Evolutionary conservation across 30 jellyfish, hydroid and myxozoan genomes (phyloP), one percentile per base, ranked within the genome.

Genomic region (Aurelia aurita complex sp. Pacific): DNA sequence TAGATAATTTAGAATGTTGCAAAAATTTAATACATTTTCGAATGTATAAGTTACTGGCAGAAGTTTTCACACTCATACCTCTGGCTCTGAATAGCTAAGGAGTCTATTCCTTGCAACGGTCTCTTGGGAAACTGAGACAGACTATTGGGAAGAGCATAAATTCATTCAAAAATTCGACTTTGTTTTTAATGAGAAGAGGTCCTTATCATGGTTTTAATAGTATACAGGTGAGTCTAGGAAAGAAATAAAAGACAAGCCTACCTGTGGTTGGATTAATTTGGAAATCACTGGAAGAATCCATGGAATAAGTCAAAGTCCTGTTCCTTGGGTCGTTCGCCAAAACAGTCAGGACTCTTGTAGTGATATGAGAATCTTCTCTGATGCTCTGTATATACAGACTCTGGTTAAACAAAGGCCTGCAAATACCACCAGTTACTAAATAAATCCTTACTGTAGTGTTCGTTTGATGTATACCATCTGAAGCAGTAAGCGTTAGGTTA

Each of bases 351-450:
- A 91, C 90, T 38, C 43, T 43, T 2, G 90, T 50, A 33, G 72
- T 69, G 6, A 79, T 40, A 34, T 65, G 88, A 2, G 77, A 13
- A 54, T 85, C 92, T 80, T 91, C 98, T 66, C 90, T 80, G 32
- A 91, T 73, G 35, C 38, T 42, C 7, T 71, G 69, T 16, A 74
- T 77, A 68, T 87, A 87, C 64, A 77, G 50, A 71, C 90, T 88
- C 63, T 79, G 90, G 43, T 74, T 75, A 91, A 92, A 92, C 54
- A 68, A 29, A 16, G 98, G 98, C 57, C 85, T 76, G 79, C 89
- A 75, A 19, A 46, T 23, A 32, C n/a, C 23, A 16, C 64, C 73
- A 23, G 77, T 84, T 18, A 63, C 38, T 4, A 87, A 90, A 64
- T 11, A 51, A 4, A 82, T 66, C 29, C 46, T 78, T 29, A 78